phyloP scores from a whole-genome alignment of 2,888 invertebrate species.

The Eurytoma adleriae region DNA sequence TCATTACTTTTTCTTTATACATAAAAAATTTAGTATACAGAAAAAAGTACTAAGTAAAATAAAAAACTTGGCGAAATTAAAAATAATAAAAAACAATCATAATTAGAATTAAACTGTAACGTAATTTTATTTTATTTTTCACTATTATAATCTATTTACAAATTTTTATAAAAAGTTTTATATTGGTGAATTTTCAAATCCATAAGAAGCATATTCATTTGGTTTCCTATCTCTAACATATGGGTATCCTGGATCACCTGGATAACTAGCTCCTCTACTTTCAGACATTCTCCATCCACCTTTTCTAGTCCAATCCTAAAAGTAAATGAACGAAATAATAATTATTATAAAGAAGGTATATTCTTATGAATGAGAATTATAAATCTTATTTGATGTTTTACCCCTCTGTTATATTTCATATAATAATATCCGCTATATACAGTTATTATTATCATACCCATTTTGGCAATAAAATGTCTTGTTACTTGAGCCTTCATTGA shows the following conservation, averaged over 20 bases:
- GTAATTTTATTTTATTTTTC: slow-evolving; percentile 37
- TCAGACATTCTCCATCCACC: slow-evolving; percentile 83
- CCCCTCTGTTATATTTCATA: slow-evolving; percentile 89
- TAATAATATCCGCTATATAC: slow-evolving; percentile 83
- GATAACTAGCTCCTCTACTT: slow-evolving; percentile 79
- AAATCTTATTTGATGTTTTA: slow-evolving; percentile 75
- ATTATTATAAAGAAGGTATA: neutral
- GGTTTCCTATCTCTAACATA: slow-evolving; percentile 79
- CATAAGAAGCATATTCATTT: slow-evolving; percentile 84
- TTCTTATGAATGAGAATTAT: slow-evolving; percentile 6
- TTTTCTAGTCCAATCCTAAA: slow-evolving; percentile 86
- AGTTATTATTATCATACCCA: slow-evolving; percentile 73
- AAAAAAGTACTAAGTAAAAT: too few relatives aligned
- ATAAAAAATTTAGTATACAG: too few relatives aligned
- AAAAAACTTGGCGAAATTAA: neutral
- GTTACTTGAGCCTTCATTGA: slow-evolving; percentile 77
- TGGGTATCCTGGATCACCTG: slow-evolving; percentile 85
- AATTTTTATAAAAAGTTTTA: slow-evolving; percentile 66
- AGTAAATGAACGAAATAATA: slow-evolving; percentile 40
- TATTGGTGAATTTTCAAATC: slow-evolving; percentile 83
- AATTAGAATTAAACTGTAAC: slow-evolving; percentile 26
- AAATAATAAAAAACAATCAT: neutral
- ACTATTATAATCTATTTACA: slow-evolving; percentile 48
- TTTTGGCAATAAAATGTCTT: slow-evolving; percentile 82
- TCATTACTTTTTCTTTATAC: too few relatives aligned